Percentiles rank a stretch among this genome's conserved stretches.
Conservation (phyloP, 35 echinoderm and acorn worm species). For the Strongylocentrotus purpuratus region DNA sequence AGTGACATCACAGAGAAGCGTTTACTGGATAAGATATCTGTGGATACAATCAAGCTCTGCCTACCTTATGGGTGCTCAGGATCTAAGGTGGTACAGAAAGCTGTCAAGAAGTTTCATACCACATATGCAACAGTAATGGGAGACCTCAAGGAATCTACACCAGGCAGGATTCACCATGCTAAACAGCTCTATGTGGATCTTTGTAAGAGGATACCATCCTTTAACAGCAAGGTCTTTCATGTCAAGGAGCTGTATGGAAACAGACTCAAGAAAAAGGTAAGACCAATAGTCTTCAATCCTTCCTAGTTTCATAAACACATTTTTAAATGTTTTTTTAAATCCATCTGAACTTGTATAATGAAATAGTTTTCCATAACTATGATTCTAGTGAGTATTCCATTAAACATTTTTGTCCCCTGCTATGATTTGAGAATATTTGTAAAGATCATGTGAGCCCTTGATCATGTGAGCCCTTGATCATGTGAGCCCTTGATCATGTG, state of each 20-base stretch:
- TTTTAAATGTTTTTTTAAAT: too few relatives aligned
- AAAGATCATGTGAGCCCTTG: too few relatives aligned
- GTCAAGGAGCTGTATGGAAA: conserved; percentile 68
- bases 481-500: too few relatives aligned
- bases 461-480: too few relatives aligned
- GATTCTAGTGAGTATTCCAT: too few relatives aligned
- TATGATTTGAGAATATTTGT: too few relatives aligned
- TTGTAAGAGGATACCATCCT: conserved; percentile 58
- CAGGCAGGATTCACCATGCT: conserved; percentile 47
- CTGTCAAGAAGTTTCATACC: conserved; percentile 56
- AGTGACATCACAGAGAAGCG: background rate
- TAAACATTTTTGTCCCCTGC: too few relatives aligned
- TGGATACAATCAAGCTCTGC: conserved; percentile 43
- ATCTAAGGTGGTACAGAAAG: conserved; percentile 54
- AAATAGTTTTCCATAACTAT: too few relatives aligned
- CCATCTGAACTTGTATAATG: too few relatives aligned
- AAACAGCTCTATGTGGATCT: conserved; percentile 73
- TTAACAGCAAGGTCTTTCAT: conserved; percentile 65
- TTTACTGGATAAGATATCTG: background rate
- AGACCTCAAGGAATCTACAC: conserved; percentile 50
- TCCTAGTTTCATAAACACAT: background rate
- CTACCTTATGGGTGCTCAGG: conserved; percentile 49
- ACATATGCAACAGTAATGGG: conserved; percentile 52
- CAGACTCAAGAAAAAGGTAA: conserved; percentile 64
- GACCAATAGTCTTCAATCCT: background rate